Base-by-base conservation (phyloP, 2,113 vertebrate genomes). In the Silurus meridionalis region DNA sequence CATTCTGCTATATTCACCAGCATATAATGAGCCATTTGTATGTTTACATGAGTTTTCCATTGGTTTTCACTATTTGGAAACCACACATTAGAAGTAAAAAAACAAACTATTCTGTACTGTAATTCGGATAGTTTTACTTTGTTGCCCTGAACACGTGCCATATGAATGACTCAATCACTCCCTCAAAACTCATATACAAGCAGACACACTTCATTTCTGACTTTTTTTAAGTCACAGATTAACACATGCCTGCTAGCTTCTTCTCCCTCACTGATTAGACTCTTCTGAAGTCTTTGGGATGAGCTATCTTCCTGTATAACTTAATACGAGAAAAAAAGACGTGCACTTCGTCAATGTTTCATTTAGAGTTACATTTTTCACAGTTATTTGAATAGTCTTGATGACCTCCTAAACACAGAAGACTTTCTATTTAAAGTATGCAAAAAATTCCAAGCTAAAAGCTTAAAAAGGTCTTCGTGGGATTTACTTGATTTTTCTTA, bases 161-260 rank as follows among this genome's bases (percentile, higher is more conserved):
- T 5, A 53, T 88, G 91, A 91, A 92, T 93, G 91, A 90, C 95
- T 94, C 92, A 94, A 92, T 94, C 37, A 37, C 2, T 37, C 37
- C 92, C 91, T 66, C n/a, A 57, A 8, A 78, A n/a, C 52, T 9
- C n/a, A 6, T 25, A 5, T 7, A n/a, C 50, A 53, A 6, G 14
- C 74, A 53, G 4, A 77, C 50, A 63, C 37, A 17, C 46, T 67
- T n/a, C 74, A 83, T 85, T 86, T 80, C 63, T 50, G 57, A 82
- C 81, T 63, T 84, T 69, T 63, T 57, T 82, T 61, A 75, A 63
- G 79, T 83, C 81, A 86, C 17, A 7, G 61, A 84, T 57, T 81
- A 82, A 69, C 46, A 84, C 66, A 74, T 84, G 89, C 90, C 91
- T 78, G 77, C 71, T 37, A 85, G 85, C 77, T 52, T 85, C 87